Evolutionary conservation across 2,797 vertebrate species (phyloP).

Genomic region (Microchirus variegatus): DNA sequence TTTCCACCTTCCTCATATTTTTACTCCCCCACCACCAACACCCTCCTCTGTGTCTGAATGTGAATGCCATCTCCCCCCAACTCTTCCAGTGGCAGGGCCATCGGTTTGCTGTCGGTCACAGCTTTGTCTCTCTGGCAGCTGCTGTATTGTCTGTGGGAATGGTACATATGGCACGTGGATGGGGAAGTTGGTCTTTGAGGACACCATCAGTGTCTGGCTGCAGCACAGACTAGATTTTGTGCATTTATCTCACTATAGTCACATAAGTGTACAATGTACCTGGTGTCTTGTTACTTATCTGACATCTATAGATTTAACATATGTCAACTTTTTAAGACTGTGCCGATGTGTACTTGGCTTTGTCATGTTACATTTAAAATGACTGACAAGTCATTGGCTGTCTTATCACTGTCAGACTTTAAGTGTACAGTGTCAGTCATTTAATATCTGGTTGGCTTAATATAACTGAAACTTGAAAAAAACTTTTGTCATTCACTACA

Average conservation of each 20-base stretch:
- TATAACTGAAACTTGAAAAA: too few species aligned
- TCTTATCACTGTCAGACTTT: conserved; percentile 6
- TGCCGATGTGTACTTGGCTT: too few species aligned
- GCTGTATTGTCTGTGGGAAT: conserved; percentile 75
- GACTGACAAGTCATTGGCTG: too few species aligned
- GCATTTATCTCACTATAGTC: conserved; percentile 4
- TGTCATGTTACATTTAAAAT: not conserved
- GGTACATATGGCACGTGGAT: conserved; percentile 72
- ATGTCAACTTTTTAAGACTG: too few species aligned
- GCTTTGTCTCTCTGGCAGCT: conserved; percentile 77
- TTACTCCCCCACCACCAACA: conserved; percentile 12
- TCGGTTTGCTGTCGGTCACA: conserved; percentile 59
- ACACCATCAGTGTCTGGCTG: conserved; percentile 34
- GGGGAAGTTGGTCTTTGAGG: conserved; percentile 41
- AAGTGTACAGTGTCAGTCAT: not conserved
- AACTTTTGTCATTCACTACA: not conserved
- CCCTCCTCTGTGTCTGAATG: conserved; percentile 19
- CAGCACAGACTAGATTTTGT: conserved; percentile 25
- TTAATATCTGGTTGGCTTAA: too few species aligned
- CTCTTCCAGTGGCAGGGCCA: conserved; percentile 47
- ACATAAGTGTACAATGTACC: conserved; percentile 9
- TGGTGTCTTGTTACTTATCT: not conserved
- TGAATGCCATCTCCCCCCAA: conserved; percentile 38
- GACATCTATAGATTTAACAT: not conserved
- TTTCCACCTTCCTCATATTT: conserved; percentile 6